Base-by-base conservation (phyloP, 2,797 vertebrate genomes). In the Onychomys arenicola region DNA sequence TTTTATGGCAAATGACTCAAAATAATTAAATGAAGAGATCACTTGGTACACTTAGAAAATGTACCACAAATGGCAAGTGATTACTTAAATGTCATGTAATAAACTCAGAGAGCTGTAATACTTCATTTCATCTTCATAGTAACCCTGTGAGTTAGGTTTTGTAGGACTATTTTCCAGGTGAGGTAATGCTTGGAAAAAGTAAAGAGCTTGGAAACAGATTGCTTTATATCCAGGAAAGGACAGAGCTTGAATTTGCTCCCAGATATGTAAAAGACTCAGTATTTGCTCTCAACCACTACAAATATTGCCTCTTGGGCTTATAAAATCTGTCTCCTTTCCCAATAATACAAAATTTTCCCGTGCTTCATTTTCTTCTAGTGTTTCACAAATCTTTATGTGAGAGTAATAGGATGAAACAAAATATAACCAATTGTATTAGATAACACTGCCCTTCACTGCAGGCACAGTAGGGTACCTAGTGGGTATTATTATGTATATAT, bases 21-120 rank as follows among this genome's bases (percentile, higher is more conserved):
- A 59, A 78, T 89, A 92, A 96, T 90, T 90, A 86, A 78, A 78
- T 65, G 40, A 92, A 43, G 40, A 86, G 43, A 95, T 57, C 59
- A 87, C 81, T 59, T 87, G 63, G 16, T 34, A 29, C 43, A 63
- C 1, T 78, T 87, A 84, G 21, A 94, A 90, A 89, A 80, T 43
- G 8, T 91, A 84, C 65, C 37, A 83, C 73, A 67, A 82, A 61
- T 73, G 27, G 6, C 32, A 85, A 67, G 86, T 32, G 43, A 17
- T 32, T 86, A 11, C 57, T 92, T 63, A 49, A 49, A 34, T 52
- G 43, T n/a, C 49, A 43, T 69, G 63, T 55, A 77, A 52, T 87
- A 92, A 92, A 92, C 43, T 61, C 59, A 69, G 29, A 46, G 19
- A 83, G 43, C 17, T 32, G 16, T 43, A 55, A n/a, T 92, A 67